Evolutionary conservation across 2,888 invertebrate species (phyloP).

Genomic region (Prenolepis imparis): DNA sequence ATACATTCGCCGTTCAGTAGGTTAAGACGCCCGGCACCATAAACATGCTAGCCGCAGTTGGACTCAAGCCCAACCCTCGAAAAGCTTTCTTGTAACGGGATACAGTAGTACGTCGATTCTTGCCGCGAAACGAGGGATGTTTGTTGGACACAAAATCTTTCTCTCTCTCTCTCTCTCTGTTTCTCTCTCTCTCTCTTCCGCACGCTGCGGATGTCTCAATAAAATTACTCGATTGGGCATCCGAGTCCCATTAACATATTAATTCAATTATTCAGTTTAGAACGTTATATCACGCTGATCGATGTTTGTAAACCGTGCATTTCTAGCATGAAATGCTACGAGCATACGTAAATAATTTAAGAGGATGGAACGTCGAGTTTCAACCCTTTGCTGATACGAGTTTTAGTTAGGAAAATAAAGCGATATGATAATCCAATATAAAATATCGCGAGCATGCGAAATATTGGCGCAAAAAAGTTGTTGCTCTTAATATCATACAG

Average conservation of each 20-base stretch:
- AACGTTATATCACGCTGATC: slow-evolving; percentile 53
- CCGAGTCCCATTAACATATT: slow-evolving; percentile 52
- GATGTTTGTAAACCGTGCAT: slow-evolving; percentile 55
- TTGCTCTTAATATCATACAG: background rate
- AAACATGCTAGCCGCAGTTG: slow-evolving; percentile 79
- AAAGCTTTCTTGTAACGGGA: slow-evolving; percentile 74
- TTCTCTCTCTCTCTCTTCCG: background rate
- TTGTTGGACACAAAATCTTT: slow-evolving; percentile 68
- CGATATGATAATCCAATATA: slow-evolving; percentile 15
- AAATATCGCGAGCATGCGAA: background rate
- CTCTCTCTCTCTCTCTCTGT: slow-evolving; percentile 22
- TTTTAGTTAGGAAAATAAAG: slow-evolving; percentile 25
- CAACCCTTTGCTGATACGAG: slow-evolving; percentile 38
- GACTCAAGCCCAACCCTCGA: slow-evolving; percentile 75
- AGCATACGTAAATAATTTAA: slow-evolving; percentile 50
- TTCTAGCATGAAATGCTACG: slow-evolving; percentile 52
- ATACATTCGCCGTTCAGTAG: slow-evolving; percentile 74
- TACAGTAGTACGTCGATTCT: slow-evolving; percentile 70
- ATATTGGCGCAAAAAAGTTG: slow-evolving; percentile 16
- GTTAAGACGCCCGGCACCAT: slow-evolving; percentile 80
- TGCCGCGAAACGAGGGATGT: slow-evolving; percentile 63
- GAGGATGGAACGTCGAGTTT: slow-evolving; percentile 46
- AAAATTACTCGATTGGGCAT: slow-evolving; percentile 40
- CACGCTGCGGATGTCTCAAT: slow-evolving; percentile 19
- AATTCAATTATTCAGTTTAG: slow-evolving; percentile 58